Evolutionary conservation across 2,113 vertebrate genomes (phyloP).

Genomic region (Caracal caracal): DNA sequence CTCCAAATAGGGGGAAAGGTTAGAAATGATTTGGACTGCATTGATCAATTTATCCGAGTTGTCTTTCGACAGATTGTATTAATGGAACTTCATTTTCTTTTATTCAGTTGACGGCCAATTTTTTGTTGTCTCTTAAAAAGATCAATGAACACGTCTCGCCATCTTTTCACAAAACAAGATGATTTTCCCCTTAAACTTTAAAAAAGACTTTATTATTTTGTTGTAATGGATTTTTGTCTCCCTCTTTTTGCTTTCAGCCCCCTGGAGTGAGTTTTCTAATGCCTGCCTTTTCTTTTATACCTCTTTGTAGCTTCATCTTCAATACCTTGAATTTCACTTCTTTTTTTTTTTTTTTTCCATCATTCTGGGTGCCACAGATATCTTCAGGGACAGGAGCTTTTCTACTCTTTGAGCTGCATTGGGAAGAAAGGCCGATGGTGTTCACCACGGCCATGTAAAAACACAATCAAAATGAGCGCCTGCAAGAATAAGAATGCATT

Average conservation of each 20-base stretch:
- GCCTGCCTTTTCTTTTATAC: conserved; percentile 74
- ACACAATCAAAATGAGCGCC: not conserved
- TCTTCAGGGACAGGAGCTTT: not conserved
- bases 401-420: not conserved
- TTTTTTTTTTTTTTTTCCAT: conserved; percentile 2
- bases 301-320: conserved; percentile 81
- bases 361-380: not conserved
- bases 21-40: conserved; percentile 88
- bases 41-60: conserved; percentile 90
- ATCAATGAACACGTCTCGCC: conserved; percentile 88
- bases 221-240: conserved; percentile 87
- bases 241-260: conserved; percentile 80
- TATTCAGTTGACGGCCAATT: conserved; percentile 87
- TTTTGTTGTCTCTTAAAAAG: conserved; percentile 88
- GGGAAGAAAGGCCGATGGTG: not conserved
- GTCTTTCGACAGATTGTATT: conserved; percentile 89
- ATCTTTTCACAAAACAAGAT: conserved; percentile 86
- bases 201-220: conserved; percentile 89
- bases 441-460: not conserved
- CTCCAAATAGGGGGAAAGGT: conserved; percentile 86
- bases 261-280: conserved; percentile 82
- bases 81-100: conserved; percentile 91
- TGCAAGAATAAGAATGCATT: not conserved
- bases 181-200: conserved; percentile 89
- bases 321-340: conserved; percentile 79